Base-by-base conservation (phyloP, 2,113 vertebrate species). In the Heliornis fulica region DNA sequence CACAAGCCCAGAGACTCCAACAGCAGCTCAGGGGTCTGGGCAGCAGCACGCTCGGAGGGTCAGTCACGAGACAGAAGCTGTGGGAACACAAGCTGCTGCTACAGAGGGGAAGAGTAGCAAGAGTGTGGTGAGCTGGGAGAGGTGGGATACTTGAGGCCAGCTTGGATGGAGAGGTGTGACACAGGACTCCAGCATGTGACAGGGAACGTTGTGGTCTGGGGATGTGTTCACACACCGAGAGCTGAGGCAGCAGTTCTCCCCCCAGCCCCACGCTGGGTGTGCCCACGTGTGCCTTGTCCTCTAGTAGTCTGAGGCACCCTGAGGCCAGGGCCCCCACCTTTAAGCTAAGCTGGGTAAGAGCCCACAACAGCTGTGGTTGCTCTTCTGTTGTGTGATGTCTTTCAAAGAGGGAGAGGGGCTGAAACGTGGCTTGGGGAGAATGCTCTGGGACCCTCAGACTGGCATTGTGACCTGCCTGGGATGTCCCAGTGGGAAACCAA, bases 81-180 rank as follows among this genome's bases (percentile, higher is more conserved):
- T 63, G 68, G 90, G 64, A 64, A 87, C 87, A 80, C 26, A 7
- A 28, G 41, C 76, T 81, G 63, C 79, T 53, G 31, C 88, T n/a
- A 63, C 60, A 32, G 26, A 64, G 69, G 71, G 83, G 69, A 53
- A 38, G 56, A 78, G 92, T 60, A 92, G 79, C 85, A 65, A 80
- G 84, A 93, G 91, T 85, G 93, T n/a, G 79, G 66, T 80, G 87
- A 91, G 75, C 92, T 96, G 89, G 77, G 79, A 86, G 68, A 70
- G 60, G 69, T 65, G 82, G 3, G 11, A 20, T 38, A 50, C 72
- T 91, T 78, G 2, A 51, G 93, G 68, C 22, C 87, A 90, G 87
- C 74, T 85, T 51, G 83, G 31, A n/a, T 29, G 48, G 48, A 43
- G 83, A 69, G 32, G 31, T 31, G 46, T 40, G 56, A 23, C 48